These are phyloP conservation scores for Mythimna albipuncta DNA, from an alignment of 2,888 invertebrate genomes.

Conservation along the genomic window DNA sequence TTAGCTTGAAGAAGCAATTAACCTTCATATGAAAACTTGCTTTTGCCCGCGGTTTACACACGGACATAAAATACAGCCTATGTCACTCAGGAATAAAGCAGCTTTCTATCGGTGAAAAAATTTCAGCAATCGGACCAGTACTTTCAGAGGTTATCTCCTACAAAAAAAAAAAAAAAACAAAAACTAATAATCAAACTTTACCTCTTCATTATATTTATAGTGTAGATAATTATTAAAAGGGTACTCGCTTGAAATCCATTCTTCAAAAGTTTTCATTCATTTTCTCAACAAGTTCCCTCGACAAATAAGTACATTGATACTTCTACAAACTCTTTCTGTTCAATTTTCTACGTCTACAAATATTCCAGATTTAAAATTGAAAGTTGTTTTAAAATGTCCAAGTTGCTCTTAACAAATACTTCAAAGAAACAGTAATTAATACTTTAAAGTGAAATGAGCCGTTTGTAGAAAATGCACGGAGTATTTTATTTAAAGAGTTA, in stretches of 20 bases:
- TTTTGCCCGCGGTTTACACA: too few relatives aligned
- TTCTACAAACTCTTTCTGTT: conserved; percentile 9
- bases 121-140: too few relatives aligned
- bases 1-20: neutral
- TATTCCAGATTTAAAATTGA: conserved; percentile 33
- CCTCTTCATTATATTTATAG: too few relatives aligned
- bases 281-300: neutral
- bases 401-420: conserved; percentile 25
- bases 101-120: too few relatives aligned
- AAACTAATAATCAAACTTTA: too few relatives aligned
- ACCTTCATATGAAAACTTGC: too few relatives aligned
- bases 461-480: conserved; percentile 15
- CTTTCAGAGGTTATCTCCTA: too few relatives aligned
- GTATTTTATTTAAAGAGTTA: conserved; percentile 21
- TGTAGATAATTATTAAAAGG: too few relatives aligned
- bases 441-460: conserved; percentile 19
- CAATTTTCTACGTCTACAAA: conserved; percentile 12
- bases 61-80: too few relatives aligned
- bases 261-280: neutral
- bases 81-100: too few relatives aligned
- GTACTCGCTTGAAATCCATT: too few relatives aligned
- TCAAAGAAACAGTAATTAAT: conserved; percentile 26
- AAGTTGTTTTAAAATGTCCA: conserved; percentile 25
- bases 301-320: conserved; percentile 18
- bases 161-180: too few relatives aligned